Percentiles rank a stretch among this genome's conserved stretches.
These are phyloP conservation scores for Toxotes jaculatrix DNA, from an alignment of 2,113 vertebrate species.

Conservation along the genomic window DNA sequence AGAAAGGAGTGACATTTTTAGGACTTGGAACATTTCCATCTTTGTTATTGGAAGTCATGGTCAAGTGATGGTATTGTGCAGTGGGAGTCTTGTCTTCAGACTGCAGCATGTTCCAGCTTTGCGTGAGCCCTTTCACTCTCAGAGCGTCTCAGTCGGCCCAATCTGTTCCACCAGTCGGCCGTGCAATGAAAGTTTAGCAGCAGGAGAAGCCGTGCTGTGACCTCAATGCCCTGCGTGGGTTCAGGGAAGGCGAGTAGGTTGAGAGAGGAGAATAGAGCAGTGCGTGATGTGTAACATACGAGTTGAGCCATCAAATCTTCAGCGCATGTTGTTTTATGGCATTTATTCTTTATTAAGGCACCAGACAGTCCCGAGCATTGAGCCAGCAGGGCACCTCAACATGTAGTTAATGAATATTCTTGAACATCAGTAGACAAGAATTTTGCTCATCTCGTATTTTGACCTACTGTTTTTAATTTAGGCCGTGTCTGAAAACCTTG, in stretches of 20 bases:
- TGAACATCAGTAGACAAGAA: not conserved
- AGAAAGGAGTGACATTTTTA: not conserved
- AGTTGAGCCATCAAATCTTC: constrained; percentile 15
- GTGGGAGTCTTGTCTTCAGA: constrained; percentile 20
- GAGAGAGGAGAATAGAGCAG: constrained; percentile 15
- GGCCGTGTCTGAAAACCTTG: not conserved
- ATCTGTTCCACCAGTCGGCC: constrained; percentile 74
- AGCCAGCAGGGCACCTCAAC: not conserved
- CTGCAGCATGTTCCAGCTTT: constrained; percentile 47
- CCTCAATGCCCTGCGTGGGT: constrained; percentile 38
- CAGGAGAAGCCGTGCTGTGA: constrained; percentile 47
- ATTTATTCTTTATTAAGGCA: not conserved
- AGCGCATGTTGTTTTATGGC: not conserved
- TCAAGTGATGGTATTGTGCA: constrained; percentile 17
- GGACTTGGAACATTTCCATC: constrained; percentile 15
- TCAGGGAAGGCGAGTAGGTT: not conserved
- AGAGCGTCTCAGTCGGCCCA: constrained; percentile 53
- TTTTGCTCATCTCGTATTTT: not conserved
- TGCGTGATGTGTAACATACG: constrained; percentile 2
- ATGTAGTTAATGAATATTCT: not conserved
- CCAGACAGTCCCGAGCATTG: not conserved
- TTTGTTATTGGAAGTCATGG: constrained; percentile 23
- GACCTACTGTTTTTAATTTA: not conserved
- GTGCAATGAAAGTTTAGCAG: constrained; percentile 62
- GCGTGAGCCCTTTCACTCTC: constrained; percentile 44